Evolutionary conservation across 1,140 invertebrate genomes (phyloP), one percentile per base, ranked within the genome.

Genomic region (Oncopeltus fasciatus): DNA sequence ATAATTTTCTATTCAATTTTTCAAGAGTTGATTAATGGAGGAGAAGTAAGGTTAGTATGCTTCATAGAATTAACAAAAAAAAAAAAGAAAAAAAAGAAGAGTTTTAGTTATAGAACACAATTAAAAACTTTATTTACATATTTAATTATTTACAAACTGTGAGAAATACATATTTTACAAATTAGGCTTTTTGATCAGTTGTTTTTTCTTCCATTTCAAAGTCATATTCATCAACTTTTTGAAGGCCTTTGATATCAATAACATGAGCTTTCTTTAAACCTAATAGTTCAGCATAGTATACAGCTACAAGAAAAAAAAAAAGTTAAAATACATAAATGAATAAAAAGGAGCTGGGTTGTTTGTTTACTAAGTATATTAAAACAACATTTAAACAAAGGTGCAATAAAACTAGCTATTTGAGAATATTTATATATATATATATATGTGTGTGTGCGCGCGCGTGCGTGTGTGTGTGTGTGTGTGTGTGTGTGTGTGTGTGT

Each of bases 171-270:
- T n/a, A n/a, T n/a, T n/a, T n/a, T 38, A 8, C 14, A 38, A 38
- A 8, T 38, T 38, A 38, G 5, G 14, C 31, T 38, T 38, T 38
- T 8, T 38, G 5, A 8, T 38, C 31, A 38, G 5, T 38, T 26
- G 12, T 24, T 2, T 57, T 26, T 8, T 26, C 4, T 57, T 57
- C 31, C 16, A 27, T 29, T 28, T 31, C 49, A 57, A 44, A 62
- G 18, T 62, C 51, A 57, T 33, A 56, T 57, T 62, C 61, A 18
- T 46, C 38, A 24, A 56, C 49, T 62, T 62, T 62, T 24, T 51
- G 12, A 43, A 62, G 57, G 2, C 61, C 51, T 44, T 29, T 43
- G 21, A 21, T n/a, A 14, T 28, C 46, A n/a, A 62, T 28, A 2
- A 62, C 43, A 33, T 24, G 28, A 3, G 61, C 38, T 46, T 46